These are phyloP conservation scores for Heterodera schachtii DNA, from an alignment of 1,140 invertebrate species.

Conservation along the genomic window DNA sequence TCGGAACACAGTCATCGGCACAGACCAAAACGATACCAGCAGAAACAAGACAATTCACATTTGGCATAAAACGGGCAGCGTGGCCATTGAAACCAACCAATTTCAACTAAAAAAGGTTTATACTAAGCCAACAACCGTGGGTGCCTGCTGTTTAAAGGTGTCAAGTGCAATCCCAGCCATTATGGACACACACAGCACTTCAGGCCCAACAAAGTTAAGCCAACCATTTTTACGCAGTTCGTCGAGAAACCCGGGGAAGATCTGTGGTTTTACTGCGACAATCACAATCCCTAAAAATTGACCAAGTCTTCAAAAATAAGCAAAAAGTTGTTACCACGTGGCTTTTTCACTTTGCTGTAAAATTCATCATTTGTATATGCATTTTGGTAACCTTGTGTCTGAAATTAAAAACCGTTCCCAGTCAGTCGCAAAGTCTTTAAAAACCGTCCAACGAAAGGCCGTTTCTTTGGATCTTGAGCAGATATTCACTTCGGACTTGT, in stretches of 20 bases:
- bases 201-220: constrained; percentile 22
- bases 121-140: no score
- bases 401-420: neutral
- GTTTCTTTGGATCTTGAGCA: constrained; percentile 41
- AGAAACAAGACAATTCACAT: constrained; percentile 33
- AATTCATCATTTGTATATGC: constrained; percentile 21
- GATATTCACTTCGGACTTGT: constrained; percentile 29
- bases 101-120: constrained; percentile 23
- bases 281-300: constrained; percentile 39
- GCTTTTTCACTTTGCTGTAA: constrained; percentile 24
- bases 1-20: constrained; percentile 15
- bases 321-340: constrained; percentile 24
- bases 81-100: constrained; percentile 18
- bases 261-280: constrained; percentile 42
- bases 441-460: constrained; percentile 31
- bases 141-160: constrained; percentile 23
- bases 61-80: constrained; percentile 37
- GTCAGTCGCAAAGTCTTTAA: neutral
- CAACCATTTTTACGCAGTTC: constrained; percentile 16
- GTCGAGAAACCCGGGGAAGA: constrained; percentile 12
- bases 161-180: constrained; percentile 44
- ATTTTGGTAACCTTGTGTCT: constrained; percentile 21
- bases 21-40: constrained; percentile 30
- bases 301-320: constrained; percentile 13
- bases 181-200: constrained; percentile 43